Base-by-base conservation (phyloP, 2,797 vertebrate species). In the Margarornis squamiger region DNA sequence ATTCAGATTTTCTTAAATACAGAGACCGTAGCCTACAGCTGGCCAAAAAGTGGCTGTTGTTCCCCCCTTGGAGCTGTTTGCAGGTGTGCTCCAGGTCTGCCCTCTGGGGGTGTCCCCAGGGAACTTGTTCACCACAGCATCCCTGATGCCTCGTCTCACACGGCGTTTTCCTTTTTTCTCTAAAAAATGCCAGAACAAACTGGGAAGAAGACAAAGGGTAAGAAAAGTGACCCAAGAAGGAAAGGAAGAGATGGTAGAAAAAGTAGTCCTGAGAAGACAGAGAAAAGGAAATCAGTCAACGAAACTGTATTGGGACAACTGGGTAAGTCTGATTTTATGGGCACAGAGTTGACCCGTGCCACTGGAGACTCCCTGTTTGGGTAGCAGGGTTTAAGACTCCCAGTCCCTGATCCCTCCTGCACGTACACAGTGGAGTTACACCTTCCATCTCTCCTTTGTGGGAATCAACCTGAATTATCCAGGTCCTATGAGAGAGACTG, bases 241-340 rank as follows among this genome's bases (percentile, higher is more conserved):
- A 97, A 98, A 98, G 98, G 98, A 95, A 99, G 96, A n/a, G 98
- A 98, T 93, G 98, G 98, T 82, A 98, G 98, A 95, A 99, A 98
- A 97, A 98, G 90, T 97, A 99, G 98, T 89, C 98, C 98, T 1
- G 99, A 99, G 97, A 99, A 98, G 97, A 99, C 99, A 96, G 99
- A 99, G 96, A 98, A 98, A 97, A 98, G 98, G 97, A 99, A 99
- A 98, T 97, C 98, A 71, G 98, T 98, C 92, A 98, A 98, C 21
- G 98, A 98, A 96, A 99, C 99, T 36, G 98, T 99, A 48, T 98
- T 99, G 89, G 98, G 98, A 98, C 98, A 99, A 95, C 98, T 99
- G 97, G 99, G 99, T 99, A 98, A 98, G 98, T 97, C 81, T 93
- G 91, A 91, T 94, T 97, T 95, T 88, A 90, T 79, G 92, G 87